Base-by-base conservation (phyloP, 2,888 invertebrate species). In the Dolichopus griseipennis region DNA sequence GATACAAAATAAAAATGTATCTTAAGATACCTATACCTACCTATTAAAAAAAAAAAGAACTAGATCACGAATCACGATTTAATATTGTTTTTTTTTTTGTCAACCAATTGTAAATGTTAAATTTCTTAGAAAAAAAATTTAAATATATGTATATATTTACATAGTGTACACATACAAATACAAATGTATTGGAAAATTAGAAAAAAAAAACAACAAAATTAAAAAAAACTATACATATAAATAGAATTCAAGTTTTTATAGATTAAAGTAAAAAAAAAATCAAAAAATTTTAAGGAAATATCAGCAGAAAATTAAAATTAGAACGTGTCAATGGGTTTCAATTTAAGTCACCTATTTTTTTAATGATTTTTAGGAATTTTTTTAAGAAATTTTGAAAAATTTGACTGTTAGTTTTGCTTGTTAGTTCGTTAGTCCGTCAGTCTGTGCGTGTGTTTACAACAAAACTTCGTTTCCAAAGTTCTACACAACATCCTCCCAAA, bases 91-190 rank as follows among this genome's bases (percentile, higher is more conserved):
- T n/a, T n/a, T n/a, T n/a, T 52, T 15, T 52, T 52, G 52, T 52
- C 52, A 52, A 52, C 52, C 52, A 52, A 52, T 52, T 52, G 52
- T 18, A 18, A 52, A 52, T 52, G 52, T 52, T 52, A 52, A 52
- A 52, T 52, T 52, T 52, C 15, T 1, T n/a, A 52, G 52, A 15
- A 52, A 52, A 52, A 52, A 12, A 52, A 6, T 18, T 52, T 52
- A 52, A 52, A 52, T 12, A 18, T 27, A 27, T 27, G 27, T 27
- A 27, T 27, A 5, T 27, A 5, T 27, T 5, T 27, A n/a, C n/a
- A 37, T 8, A 37, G 10, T 6, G 37, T 37, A 8, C 5, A 27
- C 27, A 27, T 27, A 52, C 18, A 52, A 52, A 52, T 18, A 15
- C 6, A n/a, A 52, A 43, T 4, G 12, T 43, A 12, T 43, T 43